phyloP scores from a whole-genome alignment of 1,140 invertebrate species.

The Pachyrhynchus sulphureomaculatus region DNA sequence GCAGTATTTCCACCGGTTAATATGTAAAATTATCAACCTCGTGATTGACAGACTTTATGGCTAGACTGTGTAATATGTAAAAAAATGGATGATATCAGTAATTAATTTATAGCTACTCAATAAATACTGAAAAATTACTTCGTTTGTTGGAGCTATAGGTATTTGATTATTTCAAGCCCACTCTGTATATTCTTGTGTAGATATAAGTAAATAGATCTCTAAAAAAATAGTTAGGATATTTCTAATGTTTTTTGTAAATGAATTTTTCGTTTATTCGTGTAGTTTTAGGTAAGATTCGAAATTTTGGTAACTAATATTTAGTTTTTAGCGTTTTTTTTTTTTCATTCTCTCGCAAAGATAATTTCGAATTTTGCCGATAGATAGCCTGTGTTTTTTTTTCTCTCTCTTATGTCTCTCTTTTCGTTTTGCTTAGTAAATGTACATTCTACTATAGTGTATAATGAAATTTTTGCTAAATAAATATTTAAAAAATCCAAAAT shows the following conservation, averaged over 20 bases:
- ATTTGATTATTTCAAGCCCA: neutral
- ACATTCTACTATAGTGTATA: conserved; percentile 20
- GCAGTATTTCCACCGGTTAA: too few species aligned
- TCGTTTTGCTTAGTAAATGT: conserved; percentile 15
- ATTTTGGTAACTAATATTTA: conserved; percentile 31
- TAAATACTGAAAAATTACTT: too few species aligned
- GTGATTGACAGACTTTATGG: too few species aligned
- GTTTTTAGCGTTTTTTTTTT: conserved; percentile 5
- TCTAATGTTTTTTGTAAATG: neutral
- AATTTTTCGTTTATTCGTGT: conserved; percentile 10
- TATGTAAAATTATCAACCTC: too few species aligned
- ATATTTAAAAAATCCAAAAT: conserved; percentile 3
- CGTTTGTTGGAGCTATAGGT: neutral
- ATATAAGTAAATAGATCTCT: conserved; percentile 27
- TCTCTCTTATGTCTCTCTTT: too few species aligned
- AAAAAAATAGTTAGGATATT: conserved; percentile 13
- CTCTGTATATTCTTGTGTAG: conserved; percentile 8
- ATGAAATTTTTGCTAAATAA: conserved; percentile 24
- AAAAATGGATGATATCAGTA: too few species aligned
- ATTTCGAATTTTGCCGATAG: conserved; percentile 23
- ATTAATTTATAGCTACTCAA: too few species aligned
- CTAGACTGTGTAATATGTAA: too few species aligned
- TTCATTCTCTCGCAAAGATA: neutral
- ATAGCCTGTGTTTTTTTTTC: neutral
- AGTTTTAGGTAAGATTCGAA: conserved; percentile 16